Conservation (phyloP, 2,113 vertebrate genomes). For the Callocephalon fimbriatum region DNA sequence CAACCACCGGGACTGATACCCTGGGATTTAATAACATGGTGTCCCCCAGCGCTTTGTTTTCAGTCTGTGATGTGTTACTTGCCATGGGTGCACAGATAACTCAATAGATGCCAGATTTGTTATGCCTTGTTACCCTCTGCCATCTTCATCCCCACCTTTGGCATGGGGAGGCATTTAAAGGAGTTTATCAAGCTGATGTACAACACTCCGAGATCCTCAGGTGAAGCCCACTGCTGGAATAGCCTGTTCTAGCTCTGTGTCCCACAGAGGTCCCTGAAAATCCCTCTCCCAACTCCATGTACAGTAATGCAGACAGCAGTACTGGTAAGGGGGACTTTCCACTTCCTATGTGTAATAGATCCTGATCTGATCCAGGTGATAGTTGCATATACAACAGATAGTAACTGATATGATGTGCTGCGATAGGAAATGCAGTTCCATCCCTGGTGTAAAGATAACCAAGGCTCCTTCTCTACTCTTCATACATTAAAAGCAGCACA, state of each 20-base stretch:
- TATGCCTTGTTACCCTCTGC: neutral
- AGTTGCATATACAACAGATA: neutral
- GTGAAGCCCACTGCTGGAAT: neutral
- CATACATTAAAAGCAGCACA: too few relatives aligned
- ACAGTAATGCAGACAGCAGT: neutral
- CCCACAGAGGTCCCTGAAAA: neutral
- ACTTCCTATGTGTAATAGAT: neutral
- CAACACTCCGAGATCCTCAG: neutral
- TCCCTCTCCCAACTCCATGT: neutral
- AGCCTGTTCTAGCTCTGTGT: neutral
- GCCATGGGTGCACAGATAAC: neutral
- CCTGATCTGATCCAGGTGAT: neutral
- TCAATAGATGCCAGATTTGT: neutral
- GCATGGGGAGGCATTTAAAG: neutral
- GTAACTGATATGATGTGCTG: neutral
- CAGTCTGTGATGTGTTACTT: neutral
- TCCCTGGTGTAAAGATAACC: neutral
- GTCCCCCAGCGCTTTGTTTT: neutral
- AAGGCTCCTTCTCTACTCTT: neutral
- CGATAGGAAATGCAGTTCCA: neutral
- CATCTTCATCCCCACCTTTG: neutral
- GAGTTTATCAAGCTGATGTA: neutral
- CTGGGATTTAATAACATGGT: neutral
- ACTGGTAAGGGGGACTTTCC: neutral
- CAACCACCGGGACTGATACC: neutral